Evolutionary conservation across 2,113 vertebrate genomes (phyloP).

Genomic region (Sula dactylatra): DNA sequence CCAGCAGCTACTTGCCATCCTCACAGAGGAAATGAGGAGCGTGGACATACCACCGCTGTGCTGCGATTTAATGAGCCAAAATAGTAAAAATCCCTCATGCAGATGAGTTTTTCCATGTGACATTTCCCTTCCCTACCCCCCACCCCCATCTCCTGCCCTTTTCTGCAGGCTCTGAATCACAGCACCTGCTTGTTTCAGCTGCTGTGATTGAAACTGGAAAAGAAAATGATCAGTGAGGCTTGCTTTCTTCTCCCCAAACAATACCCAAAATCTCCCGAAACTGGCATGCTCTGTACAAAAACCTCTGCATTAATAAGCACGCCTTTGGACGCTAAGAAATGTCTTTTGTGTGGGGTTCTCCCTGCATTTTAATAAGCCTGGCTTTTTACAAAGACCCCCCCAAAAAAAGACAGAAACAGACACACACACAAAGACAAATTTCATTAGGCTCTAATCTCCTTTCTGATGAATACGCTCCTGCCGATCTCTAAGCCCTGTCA

Average conservation of each 20-base stretch:
- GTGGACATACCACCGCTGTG: fast-evolving
- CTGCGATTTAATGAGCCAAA: background rate
- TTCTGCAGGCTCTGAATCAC: background rate
- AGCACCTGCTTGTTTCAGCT: constrained; percentile 63
- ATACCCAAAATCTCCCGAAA: constrained; percentile 36
- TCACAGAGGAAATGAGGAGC: background rate
- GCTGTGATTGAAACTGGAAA: constrained; percentile 20
- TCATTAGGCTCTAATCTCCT: constrained; percentile 59
- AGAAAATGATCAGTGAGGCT: constrained; percentile 41
- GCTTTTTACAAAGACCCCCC: constrained; percentile 10
- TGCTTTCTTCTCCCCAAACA: constrained; percentile 53
- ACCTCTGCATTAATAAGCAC: background rate
- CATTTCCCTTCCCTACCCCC: background rate
- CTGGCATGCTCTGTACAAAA: background rate
- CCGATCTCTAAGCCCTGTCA: constrained; percentile 20
- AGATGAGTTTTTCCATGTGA: background rate
- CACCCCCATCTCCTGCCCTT: background rate
- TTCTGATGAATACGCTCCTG: constrained; percentile 11
- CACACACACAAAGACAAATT: constrained; percentile 58
- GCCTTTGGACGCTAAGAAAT: constrained; percentile 24
- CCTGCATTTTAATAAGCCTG: constrained; percentile 63
- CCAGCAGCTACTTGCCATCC: background rate
- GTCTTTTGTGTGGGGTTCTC: constrained; percentile 50
- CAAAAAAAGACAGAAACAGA: background rate
- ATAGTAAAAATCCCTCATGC: background rate